Percentiles rank a stretch among this genome's conserved stretches.
phyloP scores from a whole-genome alignment of 1,140 invertebrate genomes.

The Drosophila nigromelanica region DNA sequence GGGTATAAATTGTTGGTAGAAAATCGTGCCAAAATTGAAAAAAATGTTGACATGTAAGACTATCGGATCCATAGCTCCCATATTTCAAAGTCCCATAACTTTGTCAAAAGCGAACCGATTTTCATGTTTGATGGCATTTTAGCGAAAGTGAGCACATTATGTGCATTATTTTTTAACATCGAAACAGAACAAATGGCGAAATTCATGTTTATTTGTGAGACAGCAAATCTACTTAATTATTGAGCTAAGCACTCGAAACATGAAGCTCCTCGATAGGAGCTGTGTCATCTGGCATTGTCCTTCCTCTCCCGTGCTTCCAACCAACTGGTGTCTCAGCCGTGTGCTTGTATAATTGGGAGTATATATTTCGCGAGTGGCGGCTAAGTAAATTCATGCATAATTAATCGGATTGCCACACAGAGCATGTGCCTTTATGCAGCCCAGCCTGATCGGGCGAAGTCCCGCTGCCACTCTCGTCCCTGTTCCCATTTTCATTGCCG shows the following conservation, averaged over 20 bases:
- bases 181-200: too few relatives aligned
- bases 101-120: too few relatives aligned
- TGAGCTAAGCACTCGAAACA: conserved; percentile 11
- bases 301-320: neutral
- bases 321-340: conserved; percentile 12
- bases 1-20: too few relatives aligned
- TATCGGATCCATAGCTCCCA: too few relatives aligned
- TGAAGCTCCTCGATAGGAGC: neutral
- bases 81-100: too few relatives aligned
- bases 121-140: too few relatives aligned
- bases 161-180: too few relatives aligned
- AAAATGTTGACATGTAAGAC: too few relatives aligned
- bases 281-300: neutral
- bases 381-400: conserved; percentile 62
- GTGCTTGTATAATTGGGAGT: conserved; percentile 43
- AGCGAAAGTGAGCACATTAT: too few relatives aligned
- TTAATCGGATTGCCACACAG: conserved; percentile 45
- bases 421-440: conserved; percentile 24
- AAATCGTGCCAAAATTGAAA: too few relatives aligned
- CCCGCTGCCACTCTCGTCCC: neutral
- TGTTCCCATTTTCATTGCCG: conserved; percentile 11
- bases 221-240: conserved; percentile 14
- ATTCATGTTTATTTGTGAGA: too few relatives aligned
- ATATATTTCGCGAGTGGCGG: conserved; percentile 18
- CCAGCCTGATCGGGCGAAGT: conserved; percentile 25